Conservation (phyloP, 2,113 vertebrate genomes). For the Aptenodytes forsteri region DNA sequence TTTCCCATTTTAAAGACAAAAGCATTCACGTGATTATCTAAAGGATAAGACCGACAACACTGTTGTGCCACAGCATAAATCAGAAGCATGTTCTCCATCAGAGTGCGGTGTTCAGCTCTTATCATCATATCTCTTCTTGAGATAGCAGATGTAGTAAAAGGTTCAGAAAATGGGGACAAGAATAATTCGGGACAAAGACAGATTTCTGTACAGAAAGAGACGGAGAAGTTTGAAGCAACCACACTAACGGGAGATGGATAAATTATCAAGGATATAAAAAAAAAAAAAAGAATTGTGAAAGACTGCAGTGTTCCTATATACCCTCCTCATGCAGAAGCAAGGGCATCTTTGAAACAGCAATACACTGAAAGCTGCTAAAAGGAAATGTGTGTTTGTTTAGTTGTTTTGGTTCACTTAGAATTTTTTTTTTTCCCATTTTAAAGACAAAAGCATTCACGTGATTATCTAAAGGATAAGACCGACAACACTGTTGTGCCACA, state of each 20-base stretch:
- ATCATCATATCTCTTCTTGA: constrained; percentile 27
- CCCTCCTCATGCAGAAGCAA: neutral
- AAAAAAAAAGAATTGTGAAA: neutral
- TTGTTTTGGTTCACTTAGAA: neutral
- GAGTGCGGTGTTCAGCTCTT: constrained; percentile 27
- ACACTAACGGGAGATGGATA: neutral
- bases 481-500: neutral
- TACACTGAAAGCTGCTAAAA: neutral
- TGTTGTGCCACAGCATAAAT: constrained; percentile 23
- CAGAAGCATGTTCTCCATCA: neutral
- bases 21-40: constrained; percentile 19
- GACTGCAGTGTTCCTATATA: neutral
- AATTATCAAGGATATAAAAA: neutral
- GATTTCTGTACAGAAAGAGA: neutral
- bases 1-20: neutral
- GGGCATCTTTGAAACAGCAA: neutral
- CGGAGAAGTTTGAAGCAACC: neutral
- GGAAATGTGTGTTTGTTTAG: neutral
- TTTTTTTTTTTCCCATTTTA: neutral
- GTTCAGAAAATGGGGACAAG: constrained; percentile 21
- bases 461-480: constrained; percentile 27
- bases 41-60: neutral
- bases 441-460: neutral
- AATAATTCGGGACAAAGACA: constrained; percentile 25
- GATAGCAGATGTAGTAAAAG: constrained; percentile 33